phyloP scores from a whole-genome alignment of 2,113 vertebrate genomes.

The Thalassarche chlororhynchos region DNA sequence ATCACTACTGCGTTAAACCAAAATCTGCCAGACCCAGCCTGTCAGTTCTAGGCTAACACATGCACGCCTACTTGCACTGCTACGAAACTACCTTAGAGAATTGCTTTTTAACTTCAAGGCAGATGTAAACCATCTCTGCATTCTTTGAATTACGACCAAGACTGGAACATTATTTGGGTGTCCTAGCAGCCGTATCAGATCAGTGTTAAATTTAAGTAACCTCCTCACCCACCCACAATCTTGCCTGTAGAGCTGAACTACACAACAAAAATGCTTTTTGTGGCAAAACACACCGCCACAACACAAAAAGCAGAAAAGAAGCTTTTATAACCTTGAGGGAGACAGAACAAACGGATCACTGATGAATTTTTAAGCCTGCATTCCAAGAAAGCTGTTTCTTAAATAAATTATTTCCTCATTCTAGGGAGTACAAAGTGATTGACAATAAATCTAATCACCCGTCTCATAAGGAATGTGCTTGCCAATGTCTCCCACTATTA shows the following conservation, averaged over 20 bases:
- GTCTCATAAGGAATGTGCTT: not conserved
- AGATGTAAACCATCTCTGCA: not conserved
- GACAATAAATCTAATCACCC: not conserved
- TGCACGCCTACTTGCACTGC: not conserved
- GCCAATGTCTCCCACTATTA: not conserved
- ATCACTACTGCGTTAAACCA: not conserved
- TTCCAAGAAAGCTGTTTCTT: not conserved
- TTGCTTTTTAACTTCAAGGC: not conserved
- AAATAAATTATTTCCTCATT: constrained; percentile 3
- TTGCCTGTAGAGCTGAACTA: not conserved
- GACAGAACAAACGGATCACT: not conserved
- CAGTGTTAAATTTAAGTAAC: not conserved
- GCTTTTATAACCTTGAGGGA: not conserved
- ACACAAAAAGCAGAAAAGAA: not conserved
- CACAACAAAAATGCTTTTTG: not conserved
- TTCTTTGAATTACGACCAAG: not conserved
- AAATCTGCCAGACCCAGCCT: not conserved
- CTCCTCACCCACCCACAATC: not conserved
- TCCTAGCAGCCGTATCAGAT: not conserved
- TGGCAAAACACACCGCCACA: not conserved
- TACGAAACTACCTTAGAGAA: not conserved
- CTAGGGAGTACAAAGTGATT: not conserved
- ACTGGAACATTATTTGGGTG: not conserved
- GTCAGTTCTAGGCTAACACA: not conserved
- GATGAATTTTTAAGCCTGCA: not conserved